A percentile compares a stretch with the other conserved stretches of the same genome.
phyloP scores from a whole-genome alignment of 2,113 vertebrate species.

The Panurus biarmicus region DNA sequence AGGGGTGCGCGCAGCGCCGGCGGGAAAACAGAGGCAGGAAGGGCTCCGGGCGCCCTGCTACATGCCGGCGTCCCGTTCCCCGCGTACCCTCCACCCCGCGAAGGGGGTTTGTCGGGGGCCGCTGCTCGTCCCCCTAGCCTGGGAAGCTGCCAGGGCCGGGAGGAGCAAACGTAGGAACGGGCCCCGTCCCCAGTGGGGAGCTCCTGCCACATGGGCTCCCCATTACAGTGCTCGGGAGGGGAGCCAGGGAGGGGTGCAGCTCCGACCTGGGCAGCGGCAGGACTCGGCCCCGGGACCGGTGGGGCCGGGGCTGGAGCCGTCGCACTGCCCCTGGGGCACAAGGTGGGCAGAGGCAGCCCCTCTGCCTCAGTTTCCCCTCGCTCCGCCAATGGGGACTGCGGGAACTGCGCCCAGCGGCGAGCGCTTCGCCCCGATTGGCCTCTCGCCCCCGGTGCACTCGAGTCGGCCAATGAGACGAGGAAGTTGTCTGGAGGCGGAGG shows the following conservation, averaged over 20 bases:
- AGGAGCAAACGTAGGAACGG: background rate
- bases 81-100: background rate
- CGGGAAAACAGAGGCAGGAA: background rate
- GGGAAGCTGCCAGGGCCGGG: background rate
- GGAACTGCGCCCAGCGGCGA: background rate
- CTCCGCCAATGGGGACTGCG: background rate
- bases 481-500: background rate
- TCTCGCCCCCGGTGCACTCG: background rate
- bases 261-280: background rate
- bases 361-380: slow-evolving; percentile 30
- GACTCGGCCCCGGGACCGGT: too few relatives aligned
- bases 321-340: background rate
- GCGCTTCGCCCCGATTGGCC: background rate
- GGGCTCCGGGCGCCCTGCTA: background rate
- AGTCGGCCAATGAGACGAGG: background rate
- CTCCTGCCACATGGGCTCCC: background rate
- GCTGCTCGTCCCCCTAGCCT: background rate
- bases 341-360: background rate
- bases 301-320: background rate
- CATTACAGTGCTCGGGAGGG: too few relatives aligned
- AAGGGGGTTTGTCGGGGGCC: background rate
- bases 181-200: too few relatives aligned
- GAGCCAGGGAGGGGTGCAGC: background rate
- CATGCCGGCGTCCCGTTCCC: background rate
- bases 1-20: background rate